Base-by-base conservation (phyloP, 2,888 invertebrate genomes). In the Hydriomena furcata region DNA sequence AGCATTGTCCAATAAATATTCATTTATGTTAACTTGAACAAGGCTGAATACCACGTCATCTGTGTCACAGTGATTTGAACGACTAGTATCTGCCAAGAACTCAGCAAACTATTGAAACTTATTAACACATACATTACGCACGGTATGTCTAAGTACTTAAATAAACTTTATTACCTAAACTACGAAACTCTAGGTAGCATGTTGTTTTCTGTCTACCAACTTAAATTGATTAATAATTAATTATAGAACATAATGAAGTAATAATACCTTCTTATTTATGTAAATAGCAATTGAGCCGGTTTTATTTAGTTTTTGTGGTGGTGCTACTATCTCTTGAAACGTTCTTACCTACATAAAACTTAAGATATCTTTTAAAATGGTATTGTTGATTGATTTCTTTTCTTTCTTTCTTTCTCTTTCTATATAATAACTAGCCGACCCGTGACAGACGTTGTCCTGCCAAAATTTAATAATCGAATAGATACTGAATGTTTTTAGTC, bases 21-120 rank as follows among this genome's bases (percentile, higher is more conserved):
- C 71, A 79, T 76, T 65, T 71, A 74, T 76, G 67, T 66, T 75
- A 73, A 75, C 60, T 68, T 60, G 58, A 63, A 68, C 76, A 77
- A 74, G 74, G 76, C 67, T 76, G 68, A 57, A 66, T 61, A 60
- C 68, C 62, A 66, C 68, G 68, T 73, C 71, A 71, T 63, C 51
- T 58, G 58, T 62, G 66, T 60, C 65, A 66, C 55, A 65, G 61
- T 61, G 67, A 70, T 73, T 71, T 71, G 63, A 68, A 68, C 61
- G 63, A 13, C 21, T 35, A 42, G 47, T 43, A 34, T 11, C 13
- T 36, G 30, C 36, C 31, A 37, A 37, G 24, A 37, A 30, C 30
- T 13, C 8, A 37, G 6, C 17, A 20, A 23, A 23, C 8, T 24
- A 37, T 37, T 24, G 24, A 24, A 7, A 25, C n/a, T 25, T 25